These are phyloP conservation scores for Pterocles gutturalis DNA, from an alignment of 2,113 vertebrate species.

Conservation along the genomic window DNA sequence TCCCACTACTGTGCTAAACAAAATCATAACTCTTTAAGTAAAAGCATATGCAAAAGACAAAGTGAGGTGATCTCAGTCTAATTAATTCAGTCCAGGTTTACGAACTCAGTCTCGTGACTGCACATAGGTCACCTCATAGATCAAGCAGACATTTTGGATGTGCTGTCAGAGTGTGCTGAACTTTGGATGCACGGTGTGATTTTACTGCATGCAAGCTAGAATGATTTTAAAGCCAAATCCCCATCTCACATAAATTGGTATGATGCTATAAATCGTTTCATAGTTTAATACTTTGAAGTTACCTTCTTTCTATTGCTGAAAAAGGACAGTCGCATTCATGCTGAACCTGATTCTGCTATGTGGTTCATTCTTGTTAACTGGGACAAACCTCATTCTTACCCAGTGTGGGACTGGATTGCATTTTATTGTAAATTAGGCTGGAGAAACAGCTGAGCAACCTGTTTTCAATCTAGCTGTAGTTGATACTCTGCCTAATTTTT, in stretches of 20 bases:
- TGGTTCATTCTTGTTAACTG: background rate
- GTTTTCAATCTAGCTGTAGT: background rate
- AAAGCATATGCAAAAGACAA: background rate
- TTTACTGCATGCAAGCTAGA: slow-evolving; percentile 20
- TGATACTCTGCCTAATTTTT: background rate
- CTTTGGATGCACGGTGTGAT: background rate
- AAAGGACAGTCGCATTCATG: background rate
- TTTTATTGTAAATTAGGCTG: background rate
- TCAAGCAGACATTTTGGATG: background rate
- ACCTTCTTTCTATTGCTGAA: background rate
- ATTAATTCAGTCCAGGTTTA: background rate
- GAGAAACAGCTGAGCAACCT: background rate
- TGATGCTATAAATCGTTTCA: background rate
- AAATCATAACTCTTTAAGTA: background rate
- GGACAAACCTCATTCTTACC: background rate
- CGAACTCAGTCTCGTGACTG: background rate
- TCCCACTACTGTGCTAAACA: background rate
- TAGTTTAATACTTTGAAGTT: background rate
- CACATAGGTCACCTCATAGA: background rate
- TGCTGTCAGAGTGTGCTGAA: background rate
- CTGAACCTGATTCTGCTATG: background rate
- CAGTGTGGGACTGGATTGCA: background rate
- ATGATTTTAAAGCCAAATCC: slow-evolving; percentile 16
- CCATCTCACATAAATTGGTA: background rate
- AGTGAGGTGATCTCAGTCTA: background rate